Conservation (phyloP, 2,113 vertebrate genomes). For the Deroptyus accipitrinus region DNA sequence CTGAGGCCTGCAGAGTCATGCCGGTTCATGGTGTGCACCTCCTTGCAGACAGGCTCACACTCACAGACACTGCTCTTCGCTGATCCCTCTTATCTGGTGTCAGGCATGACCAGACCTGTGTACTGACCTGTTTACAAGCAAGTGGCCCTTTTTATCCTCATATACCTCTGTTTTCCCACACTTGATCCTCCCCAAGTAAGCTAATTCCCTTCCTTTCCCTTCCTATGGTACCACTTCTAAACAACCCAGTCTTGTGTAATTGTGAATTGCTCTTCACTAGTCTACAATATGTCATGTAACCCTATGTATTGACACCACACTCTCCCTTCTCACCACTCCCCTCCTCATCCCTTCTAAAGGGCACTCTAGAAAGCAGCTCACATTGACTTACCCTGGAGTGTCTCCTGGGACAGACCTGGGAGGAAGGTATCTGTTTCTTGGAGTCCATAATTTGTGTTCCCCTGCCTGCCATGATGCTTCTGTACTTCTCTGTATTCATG, state of each 20-base stretch:
- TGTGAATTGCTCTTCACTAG: neutral
- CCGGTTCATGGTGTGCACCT: neutral
- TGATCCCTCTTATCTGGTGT: neutral
- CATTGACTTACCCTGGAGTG: neutral
- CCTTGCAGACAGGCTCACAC: neutral
- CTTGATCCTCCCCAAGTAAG: neutral
- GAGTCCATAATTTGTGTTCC: neutral
- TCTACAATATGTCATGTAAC: neutral
- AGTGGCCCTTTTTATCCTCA: neutral
- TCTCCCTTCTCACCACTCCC: neutral
- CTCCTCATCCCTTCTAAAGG: neutral
- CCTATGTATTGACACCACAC: neutral
- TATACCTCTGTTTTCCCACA: neutral
- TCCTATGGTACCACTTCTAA: neutral
- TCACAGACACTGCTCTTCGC: neutral
- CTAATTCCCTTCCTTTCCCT: neutral
- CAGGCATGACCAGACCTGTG: neutral
- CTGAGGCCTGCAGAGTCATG: accelerated
- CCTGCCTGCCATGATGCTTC: neutral
- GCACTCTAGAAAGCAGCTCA: neutral
- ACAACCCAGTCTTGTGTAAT: neutral
- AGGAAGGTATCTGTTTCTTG: neutral
- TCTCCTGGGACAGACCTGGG: neutral
- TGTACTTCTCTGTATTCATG: neutral
- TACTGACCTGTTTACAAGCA: neutral